phyloP scores from a whole-genome alignment of 2,888 invertebrate genomes.

The Zeuzera pyrina region DNA sequence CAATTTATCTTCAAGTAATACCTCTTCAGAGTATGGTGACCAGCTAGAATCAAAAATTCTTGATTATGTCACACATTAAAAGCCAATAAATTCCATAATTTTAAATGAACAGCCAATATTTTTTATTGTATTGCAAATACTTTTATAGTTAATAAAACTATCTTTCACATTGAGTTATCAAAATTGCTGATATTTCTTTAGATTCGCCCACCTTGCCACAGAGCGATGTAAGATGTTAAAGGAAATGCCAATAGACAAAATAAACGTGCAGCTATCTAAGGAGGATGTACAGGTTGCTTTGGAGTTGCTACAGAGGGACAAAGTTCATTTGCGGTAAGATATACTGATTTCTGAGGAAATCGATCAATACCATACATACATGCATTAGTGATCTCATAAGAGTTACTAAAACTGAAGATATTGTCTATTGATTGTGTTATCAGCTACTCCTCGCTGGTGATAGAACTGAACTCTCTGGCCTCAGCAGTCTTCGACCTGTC shows the following conservation, averaged over 20 bases:
- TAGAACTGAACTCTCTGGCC: conserved; percentile 76
- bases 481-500: conserved; percentile 76
- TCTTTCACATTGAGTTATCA: conserved; percentile 2
- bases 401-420: no score
- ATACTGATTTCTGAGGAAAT: neutral
- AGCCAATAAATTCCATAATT: no score
- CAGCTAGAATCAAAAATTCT: no score
- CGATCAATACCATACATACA: neutral
- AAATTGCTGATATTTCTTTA: conserved; percentile 21
- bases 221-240: conserved; percentile 79
- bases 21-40: no score
- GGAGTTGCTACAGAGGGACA: conserved; percentile 71
- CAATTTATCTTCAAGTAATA: no score
- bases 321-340: conserved; percentile 75
- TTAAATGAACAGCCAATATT: no score
- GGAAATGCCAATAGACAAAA: conserved; percentile 73
- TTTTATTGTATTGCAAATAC: no score
- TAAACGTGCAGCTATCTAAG: conserved; percentile 76
- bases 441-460: conserved; percentile 73
- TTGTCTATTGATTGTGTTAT: no score
- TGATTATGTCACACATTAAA: no score
- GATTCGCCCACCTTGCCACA: conserved; percentile 79
- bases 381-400: neutral
- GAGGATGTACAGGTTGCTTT: conserved; percentile 80
- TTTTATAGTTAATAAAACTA: neutral